Conservation (phyloP, 2,888 invertebrate species). For the Stenodera caucasica region DNA sequence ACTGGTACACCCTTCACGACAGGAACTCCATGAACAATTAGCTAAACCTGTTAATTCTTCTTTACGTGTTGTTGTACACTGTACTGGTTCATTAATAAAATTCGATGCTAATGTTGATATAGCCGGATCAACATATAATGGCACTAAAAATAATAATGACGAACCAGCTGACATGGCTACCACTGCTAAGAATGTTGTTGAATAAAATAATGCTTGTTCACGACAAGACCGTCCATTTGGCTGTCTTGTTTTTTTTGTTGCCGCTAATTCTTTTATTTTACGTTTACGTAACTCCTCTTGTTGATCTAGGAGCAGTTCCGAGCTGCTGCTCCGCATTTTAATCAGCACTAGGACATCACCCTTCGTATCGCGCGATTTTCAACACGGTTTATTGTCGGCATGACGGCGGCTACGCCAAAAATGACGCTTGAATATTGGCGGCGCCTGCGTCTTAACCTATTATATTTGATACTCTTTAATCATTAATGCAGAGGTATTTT, state of each 20-base stretch:
- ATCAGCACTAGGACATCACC: slow-evolving; percentile 51
- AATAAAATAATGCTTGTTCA: slow-evolving; percentile 71
- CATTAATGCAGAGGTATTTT: slow-evolving; percentile 31
- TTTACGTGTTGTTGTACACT: slow-evolving; percentile 70
- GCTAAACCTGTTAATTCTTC: slow-evolving; percentile 73
- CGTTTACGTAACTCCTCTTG: slow-evolving; percentile 69
- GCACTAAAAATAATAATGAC: slow-evolving; percentile 72
- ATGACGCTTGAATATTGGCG: slow-evolving; percentile 20
- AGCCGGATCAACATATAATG: slow-evolving; percentile 71
- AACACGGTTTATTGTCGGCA: slow-evolving; percentile 33
- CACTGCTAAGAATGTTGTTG: slow-evolving; percentile 70
- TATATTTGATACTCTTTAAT: slow-evolving; percentile 35
- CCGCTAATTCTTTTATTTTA: slow-evolving; percentile 62
- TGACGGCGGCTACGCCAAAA: slow-evolving; percentile 28
- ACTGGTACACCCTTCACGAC: slow-evolving; percentile 79
- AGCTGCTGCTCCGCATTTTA: slow-evolving; percentile 73
- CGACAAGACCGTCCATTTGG: slow-evolving; percentile 62
- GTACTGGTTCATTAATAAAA: slow-evolving; percentile 73
- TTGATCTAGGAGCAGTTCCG: slow-evolving; percentile 75
- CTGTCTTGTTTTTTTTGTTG: slow-evolving; percentile 53
- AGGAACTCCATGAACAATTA: slow-evolving; percentile 80
- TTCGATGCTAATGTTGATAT: slow-evolving; percentile 71
- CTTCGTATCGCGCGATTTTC: slow-evolving; percentile 27
- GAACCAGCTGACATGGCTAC: slow-evolving; percentile 73
- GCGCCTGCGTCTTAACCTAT: slow-evolving; percentile 33